phyloP scores from a whole-genome alignment of 2,113 vertebrate genomes.

The Dascyllus trimaculatus region DNA sequence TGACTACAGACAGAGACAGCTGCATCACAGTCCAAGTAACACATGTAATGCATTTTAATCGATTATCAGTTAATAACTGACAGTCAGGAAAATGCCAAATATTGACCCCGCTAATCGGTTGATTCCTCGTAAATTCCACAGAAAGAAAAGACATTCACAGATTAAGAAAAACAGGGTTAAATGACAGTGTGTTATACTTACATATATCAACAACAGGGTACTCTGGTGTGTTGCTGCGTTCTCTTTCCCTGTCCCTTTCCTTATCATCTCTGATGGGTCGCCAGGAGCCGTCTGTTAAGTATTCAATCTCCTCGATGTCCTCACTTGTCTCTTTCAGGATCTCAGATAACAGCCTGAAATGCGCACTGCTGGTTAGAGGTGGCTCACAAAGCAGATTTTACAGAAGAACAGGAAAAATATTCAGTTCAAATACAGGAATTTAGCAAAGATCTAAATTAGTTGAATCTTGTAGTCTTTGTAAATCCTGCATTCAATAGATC shows the following conservation, averaged over 20 bases:
- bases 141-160: neutral
- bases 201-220: conserved; percentile 93
- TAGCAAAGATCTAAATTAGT: no score
- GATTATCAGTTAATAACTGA: no score
- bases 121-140: no score
- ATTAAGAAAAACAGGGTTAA: neutral
- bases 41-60: no score
- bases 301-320: conserved; percentile 96
- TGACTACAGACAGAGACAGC: no score
- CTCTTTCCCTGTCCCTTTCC: conserved; percentile 88
- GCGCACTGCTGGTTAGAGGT: conserved; percentile 30
- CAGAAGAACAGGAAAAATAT: neutral
- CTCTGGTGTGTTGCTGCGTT: conserved; percentile 93
- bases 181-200: conserved; percentile 70
- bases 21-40: no score
- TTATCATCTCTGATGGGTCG: conserved; percentile 94
- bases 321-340: conserved; percentile 94
- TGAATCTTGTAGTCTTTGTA: no score
- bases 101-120: no score
- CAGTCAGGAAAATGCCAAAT: no score
- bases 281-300: conserved; percentile 96
- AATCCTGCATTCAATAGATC: neutral
- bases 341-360: conserved; percentile 91
- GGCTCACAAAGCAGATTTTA: neutral
- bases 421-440: no score